Evolutionary conservation across 1,140 invertebrate genomes (phyloP).

Genomic region (Microplitis mediator): DNA sequence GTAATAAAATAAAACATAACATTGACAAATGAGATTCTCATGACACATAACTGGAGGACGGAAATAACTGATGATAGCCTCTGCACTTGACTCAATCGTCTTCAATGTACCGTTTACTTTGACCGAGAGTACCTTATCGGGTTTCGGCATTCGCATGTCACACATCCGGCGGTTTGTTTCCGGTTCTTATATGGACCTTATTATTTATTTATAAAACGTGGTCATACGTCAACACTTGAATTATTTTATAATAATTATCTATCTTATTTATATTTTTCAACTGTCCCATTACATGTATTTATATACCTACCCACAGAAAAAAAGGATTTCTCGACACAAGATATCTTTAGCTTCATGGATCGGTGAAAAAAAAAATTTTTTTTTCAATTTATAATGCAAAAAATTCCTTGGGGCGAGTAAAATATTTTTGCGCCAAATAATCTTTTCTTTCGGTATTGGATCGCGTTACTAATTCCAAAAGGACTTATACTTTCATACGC

Average conservation of each 20-base stretch:
- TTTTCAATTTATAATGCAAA: too few species aligned
- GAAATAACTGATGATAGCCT: neutral
- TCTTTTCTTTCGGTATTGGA: too few species aligned
- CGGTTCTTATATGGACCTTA: constrained; percentile 16
- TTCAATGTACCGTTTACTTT: constrained; percentile 40
- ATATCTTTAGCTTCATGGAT: too few species aligned
- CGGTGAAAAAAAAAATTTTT: too few species aligned
- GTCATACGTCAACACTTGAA: neutral
- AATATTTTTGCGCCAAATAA: too few species aligned
- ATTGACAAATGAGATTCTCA: neutral
- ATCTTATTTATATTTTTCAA: neutral
- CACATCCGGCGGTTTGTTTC: constrained; percentile 40
- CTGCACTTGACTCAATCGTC: neutral
- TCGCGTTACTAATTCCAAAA: too few species aligned
- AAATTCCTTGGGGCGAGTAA: too few species aligned
- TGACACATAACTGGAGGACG: neutral
- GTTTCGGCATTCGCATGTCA: constrained; percentile 34
- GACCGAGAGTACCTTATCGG: constrained; percentile 47
- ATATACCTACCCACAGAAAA: too few species aligned
- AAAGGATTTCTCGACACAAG: too few species aligned
- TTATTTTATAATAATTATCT: neutral
- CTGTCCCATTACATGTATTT: too few species aligned
- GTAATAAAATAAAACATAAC: neutral
- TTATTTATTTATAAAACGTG: constrained; percentile 20
- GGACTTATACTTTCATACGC: too few species aligned